These are phyloP conservation scores for Lasius fuliginosus DNA, from an alignment of 2,888 invertebrate species.

Conservation along the genomic window DNA sequence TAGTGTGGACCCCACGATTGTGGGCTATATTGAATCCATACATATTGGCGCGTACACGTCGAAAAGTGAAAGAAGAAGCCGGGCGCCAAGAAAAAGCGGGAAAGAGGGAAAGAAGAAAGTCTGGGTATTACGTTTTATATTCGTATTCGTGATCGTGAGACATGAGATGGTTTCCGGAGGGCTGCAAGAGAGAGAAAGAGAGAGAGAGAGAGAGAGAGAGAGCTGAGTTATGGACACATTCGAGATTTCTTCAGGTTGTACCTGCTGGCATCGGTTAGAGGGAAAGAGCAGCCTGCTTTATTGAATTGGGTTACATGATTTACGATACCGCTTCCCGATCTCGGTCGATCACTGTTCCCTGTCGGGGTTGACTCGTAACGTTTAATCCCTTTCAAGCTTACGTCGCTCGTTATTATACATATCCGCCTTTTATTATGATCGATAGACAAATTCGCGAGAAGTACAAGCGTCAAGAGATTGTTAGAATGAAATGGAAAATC, in stretches of 20 bases:
- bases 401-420: constrained; percentile 30
- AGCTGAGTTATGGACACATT: constrained; percentile 82
- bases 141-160: constrained; percentile 59
- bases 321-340: constrained; percentile 79
- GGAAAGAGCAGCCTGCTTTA: constrained; percentile 80
- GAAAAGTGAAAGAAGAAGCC: constrained; percentile 39
- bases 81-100: constrained; percentile 20
- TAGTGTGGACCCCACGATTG: constrained; percentile 52
- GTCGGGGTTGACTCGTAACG: constrained; percentile 75
- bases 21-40: constrained; percentile 45
- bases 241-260: constrained; percentile 81
- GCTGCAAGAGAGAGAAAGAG: not conserved
- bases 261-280: constrained; percentile 76
- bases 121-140: constrained; percentile 58
- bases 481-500: not conserved
- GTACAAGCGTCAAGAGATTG: constrained; percentile 43
- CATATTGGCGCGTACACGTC: constrained; percentile 27
- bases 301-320: constrained; percentile 84
- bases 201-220: constrained; percentile 43
- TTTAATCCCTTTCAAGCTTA: constrained; percentile 63
- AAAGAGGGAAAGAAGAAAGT: constrained; percentile 36
- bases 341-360: constrained; percentile 76
- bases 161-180: not conserved
- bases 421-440: constrained; percentile 16
- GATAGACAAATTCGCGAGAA: constrained; percentile 52